These are phyloP conservation scores for Standfussiana lucernea DNA, from an alignment of 2,888 invertebrate species.

Conservation along the genomic window DNA sequence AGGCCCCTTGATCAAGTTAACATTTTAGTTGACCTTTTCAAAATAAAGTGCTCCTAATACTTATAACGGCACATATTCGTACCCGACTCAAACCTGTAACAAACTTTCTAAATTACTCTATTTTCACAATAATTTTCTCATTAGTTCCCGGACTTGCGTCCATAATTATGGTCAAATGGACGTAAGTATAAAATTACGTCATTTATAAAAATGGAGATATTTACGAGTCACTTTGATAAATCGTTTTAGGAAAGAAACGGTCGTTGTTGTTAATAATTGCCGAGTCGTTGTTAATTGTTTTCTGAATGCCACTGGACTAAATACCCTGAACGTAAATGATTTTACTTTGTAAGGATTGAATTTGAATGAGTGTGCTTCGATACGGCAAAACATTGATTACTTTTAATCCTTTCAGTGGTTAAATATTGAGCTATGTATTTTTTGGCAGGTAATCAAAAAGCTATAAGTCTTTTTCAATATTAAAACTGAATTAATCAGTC, in stretches of 20 bases:
- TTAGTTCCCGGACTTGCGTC: not conserved
- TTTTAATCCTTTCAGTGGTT: not conserved
- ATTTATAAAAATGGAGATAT: constrained; percentile 26
- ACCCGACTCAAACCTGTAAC: constrained; percentile 1
- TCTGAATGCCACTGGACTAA: constrained; percentile 11
- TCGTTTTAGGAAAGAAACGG: constrained; percentile 18
- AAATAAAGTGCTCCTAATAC: not conserved
- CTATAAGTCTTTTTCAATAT: not conserved
- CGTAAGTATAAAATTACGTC: too few relatives aligned
- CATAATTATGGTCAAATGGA: too few relatives aligned
- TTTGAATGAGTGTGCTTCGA: not conserved
- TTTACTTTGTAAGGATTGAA: not conserved
- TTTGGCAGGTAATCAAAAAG: not conserved
- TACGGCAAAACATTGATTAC: not conserved
- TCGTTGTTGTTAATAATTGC: constrained; percentile 20
- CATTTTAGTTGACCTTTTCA: not conserved
- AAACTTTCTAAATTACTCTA: constrained; percentile 23
- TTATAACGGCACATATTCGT: not conserved
- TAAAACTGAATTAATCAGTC: not conserved
- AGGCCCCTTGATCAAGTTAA: not conserved
- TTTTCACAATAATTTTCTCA: constrained; percentile 18
- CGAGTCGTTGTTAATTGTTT: constrained; percentile 16
- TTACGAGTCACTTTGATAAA: constrained; percentile 17
- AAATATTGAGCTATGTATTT: not conserved
- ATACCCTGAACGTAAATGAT: not conserved